Base-by-base conservation (phyloP, 2,113 vertebrate species). In the Platichthys flesus region DNA sequence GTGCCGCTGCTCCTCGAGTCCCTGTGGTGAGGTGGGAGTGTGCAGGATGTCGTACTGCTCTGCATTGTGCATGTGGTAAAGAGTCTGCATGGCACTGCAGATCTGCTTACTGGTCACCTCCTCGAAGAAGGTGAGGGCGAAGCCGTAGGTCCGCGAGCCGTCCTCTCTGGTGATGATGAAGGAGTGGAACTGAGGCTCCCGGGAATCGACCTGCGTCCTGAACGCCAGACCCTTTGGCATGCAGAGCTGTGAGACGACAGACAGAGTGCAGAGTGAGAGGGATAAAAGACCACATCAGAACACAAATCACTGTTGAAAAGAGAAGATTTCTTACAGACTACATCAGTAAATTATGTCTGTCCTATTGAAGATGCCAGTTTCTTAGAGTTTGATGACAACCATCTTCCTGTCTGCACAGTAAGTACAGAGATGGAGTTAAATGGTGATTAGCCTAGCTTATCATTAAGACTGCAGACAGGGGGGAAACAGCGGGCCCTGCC, bases 81-180 rank as follows among this genome's bases (percentile, higher is more conserved):
- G 94, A 0, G 98, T 99, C 94, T 99, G 98, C 98, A 99, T 99
- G 60, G 98, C 98, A 60, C 96, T 98, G 94, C 98, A 98, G 94
- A 99, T 99, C 95, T 99, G 98, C 91, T 97, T 97, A 91, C 98
- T 99, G 88, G 97, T 97, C 94, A 99, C 98, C 84, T 99, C 98
- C 91, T 99, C 98, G 62, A 96, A 99, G 94, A 99, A 99, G 0
- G 98, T 99, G 89, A 99, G 97, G 42, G 98, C 95, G 79, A 98
- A 99, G 73, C 98, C 98, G 69, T 98, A 99, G 72, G 98, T 98
- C 83, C 98, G 95, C 16, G 98, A 99, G 90, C 98, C 98, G 69
- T 99, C 98, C 94, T 99, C 98, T 69, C 98, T 95, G 58, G 98
- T 99, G 91, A 99, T 99, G 89, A 99, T 99, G 61, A 97, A 99